Base-by-base conservation (phyloP, 2,113 vertebrate species). In the Falcunculus frontatus region DNA sequence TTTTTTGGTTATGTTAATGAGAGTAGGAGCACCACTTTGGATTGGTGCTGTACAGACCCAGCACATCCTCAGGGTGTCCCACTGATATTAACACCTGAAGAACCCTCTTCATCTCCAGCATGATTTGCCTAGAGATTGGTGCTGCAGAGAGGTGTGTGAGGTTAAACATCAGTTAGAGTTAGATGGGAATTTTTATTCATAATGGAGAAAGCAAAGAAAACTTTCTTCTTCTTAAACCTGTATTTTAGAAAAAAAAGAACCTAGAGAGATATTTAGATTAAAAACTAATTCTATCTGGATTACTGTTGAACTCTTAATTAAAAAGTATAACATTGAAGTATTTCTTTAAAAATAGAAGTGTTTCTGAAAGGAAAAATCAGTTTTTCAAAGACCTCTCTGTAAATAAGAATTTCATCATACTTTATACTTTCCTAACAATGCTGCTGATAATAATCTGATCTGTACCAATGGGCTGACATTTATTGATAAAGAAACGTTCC, bases 151-250 rank as follows among this genome's bases (percentile, higher is more conserved):
- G 13, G 15, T 76, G 16, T n/a, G 27, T 17, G n/a, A 87, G 62
- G 16, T 41, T 47, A 56, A 84, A 35, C 25, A 44, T 44, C 33
- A 64, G 1, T 76, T 87, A 76, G 18, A 68, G 21, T 4, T 35
- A 33, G 29, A 77, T 30, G 14, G 22, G 35, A 64, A 3, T 35
- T 76, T 80, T 63, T 72, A 23, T 32, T 59, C 1, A 1, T 64
- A 37, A 64, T 33, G 7, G 32, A 44, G 22, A 90, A 80, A 53
- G 25, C 7, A 84, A 94, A 72, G 37, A 62, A 70, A 79, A 42
- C 8, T 0, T 33, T 32, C 3, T 21, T 52, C 25, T 50, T 41
- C 20, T 11, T 18, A 32, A 89, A 44, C 6, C 5, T 4, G 0
- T 62, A 49, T 57, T 63, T 72, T 63, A n/a, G 37, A 32, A 11